Conservation (phyloP, 2,888 invertebrate genomes). For the Meloe dianella region DNA sequence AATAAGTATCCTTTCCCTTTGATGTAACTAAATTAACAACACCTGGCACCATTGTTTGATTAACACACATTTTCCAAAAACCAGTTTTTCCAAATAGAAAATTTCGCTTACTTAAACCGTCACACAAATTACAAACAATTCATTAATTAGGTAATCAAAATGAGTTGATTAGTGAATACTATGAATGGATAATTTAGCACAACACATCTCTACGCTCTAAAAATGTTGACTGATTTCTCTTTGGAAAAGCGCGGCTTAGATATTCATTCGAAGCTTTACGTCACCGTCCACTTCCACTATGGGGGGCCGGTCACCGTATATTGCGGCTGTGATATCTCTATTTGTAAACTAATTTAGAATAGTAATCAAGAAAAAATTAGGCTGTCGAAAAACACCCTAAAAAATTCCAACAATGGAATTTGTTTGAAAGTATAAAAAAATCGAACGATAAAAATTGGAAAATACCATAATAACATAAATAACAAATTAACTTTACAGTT, state of each 20-base stretch:
- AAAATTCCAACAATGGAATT: too few relatives aligned
- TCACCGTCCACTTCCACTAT: conserved; percentile 43
- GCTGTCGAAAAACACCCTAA: too few relatives aligned
- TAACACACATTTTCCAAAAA: conserved; percentile 53
- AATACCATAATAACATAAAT: too few relatives aligned
- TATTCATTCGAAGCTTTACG: conserved; percentile 42
- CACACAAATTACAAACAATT: too few relatives aligned
- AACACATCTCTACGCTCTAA: neutral
- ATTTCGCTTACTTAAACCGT: too few relatives aligned
- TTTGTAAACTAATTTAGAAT: too few relatives aligned
- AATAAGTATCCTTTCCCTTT: conserved; percentile 57
- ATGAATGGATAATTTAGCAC: too few relatives aligned
- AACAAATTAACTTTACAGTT: too few relatives aligned
- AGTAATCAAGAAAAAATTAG: too few relatives aligned
- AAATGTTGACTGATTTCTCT: conserved; percentile 39
- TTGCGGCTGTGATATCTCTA: neutral
- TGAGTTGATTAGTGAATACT: neutral
- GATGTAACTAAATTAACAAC: conserved; percentile 57
- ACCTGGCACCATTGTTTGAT: conserved; percentile 58
- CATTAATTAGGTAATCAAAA: neutral
- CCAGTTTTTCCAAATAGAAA: too few relatives aligned
- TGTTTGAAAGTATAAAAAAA: too few relatives aligned
- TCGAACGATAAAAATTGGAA: too few relatives aligned
- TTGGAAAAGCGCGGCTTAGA: conserved; percentile 38
- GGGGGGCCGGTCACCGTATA: neutral